Evolutionary conservation across 2,797 vertebrate genomes (phyloP).

Genomic region (Diglossa cyanea): DNA sequence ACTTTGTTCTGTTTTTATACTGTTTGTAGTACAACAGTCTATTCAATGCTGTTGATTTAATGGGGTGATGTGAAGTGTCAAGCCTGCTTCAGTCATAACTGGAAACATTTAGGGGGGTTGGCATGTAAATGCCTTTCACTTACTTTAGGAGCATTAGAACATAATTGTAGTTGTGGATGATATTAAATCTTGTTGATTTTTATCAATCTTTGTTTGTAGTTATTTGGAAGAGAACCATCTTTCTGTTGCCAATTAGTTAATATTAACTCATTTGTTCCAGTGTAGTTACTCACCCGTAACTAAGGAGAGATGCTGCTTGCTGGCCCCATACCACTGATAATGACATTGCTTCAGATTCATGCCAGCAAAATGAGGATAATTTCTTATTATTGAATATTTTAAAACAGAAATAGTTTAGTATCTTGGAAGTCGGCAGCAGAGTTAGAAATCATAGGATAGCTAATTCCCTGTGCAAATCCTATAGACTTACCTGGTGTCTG

Average conservation of each 20-base stretch:
- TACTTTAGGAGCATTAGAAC: background rate
- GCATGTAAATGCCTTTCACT: conserved; percentile 45
- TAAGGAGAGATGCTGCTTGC: conserved; percentile 37
- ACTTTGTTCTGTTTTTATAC: background rate
- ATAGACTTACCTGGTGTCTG: background rate
- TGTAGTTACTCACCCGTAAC: conserved; percentile 48
- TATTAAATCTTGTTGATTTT: conserved; percentile 62
- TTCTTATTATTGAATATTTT: background rate
- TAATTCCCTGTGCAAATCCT: background rate
- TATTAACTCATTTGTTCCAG: conserved; percentile 67
- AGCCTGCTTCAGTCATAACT: background rate
- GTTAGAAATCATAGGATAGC: background rate
- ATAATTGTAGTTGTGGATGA: background rate
- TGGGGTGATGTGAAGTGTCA: conserved; percentile 4
- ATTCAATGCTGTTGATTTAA: background rate
- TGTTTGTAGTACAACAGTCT: background rate
- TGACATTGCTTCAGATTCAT: conserved; percentile 16
- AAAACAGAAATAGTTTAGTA: background rate
- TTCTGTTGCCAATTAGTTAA: conserved; percentile 59
- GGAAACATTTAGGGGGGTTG: conserved; percentile 29
- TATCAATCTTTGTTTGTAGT: conserved; percentile 60
- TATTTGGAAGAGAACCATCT: conserved; percentile 44
- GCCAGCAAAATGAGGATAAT: background rate
- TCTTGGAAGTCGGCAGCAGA: background rate
- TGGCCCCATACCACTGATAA: conserved; percentile 5